These are phyloP conservation scores for Parotocinclus haroldoi DNA, from an alignment of 2,797 vertebrate genomes.

Conservation along the genomic window DNA sequence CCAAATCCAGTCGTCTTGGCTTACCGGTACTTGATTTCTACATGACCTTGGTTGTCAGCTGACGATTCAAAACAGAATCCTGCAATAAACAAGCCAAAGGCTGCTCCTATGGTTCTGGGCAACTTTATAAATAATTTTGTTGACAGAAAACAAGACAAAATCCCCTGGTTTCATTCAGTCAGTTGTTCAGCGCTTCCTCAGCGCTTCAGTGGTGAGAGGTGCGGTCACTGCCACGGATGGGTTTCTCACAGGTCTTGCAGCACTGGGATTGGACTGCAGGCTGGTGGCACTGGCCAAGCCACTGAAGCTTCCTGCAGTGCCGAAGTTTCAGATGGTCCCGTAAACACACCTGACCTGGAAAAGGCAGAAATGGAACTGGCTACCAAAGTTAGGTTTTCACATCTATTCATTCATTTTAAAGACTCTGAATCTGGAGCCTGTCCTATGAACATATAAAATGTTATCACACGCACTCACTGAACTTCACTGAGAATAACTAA, in stretches of 20 bases:
- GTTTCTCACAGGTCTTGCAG: constrained; percentile 79
- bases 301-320: constrained; percentile 84
- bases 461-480: too few species aligned
- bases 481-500: too few species aligned
- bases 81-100: background rate
- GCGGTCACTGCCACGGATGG: constrained; percentile 53
- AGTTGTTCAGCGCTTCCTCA: background rate
- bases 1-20: too few species aligned
- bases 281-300: constrained; percentile 80
- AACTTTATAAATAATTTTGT: background rate
- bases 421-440: too few species aligned
- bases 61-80: background rate
- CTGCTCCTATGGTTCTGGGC: too few species aligned
- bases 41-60: too few species aligned
- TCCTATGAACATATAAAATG: too few species aligned
- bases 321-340: constrained; percentile 75
- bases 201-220: constrained; percentile 37
- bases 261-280: constrained; percentile 75
- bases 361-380: background rate
- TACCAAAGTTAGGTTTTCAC: background rate
- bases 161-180: constrained; percentile 9
- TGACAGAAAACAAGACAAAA: background rate
- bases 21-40: too few species aligned
- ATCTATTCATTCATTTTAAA: background rate
- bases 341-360: constrained; percentile 71